Conservation (phyloP, 2,113 vertebrate genomes). For the Podocnemis expansa region DNA sequence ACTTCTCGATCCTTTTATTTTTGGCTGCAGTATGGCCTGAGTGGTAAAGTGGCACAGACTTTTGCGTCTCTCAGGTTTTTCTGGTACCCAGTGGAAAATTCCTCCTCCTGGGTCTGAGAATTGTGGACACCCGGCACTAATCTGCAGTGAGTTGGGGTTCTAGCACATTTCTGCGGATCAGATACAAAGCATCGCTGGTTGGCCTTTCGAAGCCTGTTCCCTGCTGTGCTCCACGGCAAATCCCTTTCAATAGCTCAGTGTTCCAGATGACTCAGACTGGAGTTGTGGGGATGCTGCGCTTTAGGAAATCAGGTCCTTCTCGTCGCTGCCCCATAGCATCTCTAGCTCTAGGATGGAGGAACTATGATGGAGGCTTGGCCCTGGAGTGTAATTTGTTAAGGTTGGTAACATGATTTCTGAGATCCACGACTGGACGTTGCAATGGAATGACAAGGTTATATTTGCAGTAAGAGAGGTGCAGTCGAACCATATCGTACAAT, state of each 20-base stretch:
- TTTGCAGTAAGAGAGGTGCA: neutral
- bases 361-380: neutral
- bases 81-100: neutral
- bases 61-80: neutral
- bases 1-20: constrained; percentile 38
- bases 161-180: neutral
- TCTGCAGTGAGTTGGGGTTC: too few species aligned
- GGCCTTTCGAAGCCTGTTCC: neutral
- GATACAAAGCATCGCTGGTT: too few species aligned
- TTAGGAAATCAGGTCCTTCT: neutral
- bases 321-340: neutral
- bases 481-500: neutral
- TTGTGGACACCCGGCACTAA: neutral
- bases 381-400: accelerated
- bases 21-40: constrained; percentile 21
- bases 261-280: neutral
- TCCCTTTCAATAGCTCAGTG: neutral
- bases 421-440: neutral
- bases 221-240: neutral
- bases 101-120: neutral
- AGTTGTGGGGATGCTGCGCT: neutral
- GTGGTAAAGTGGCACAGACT: neutral
- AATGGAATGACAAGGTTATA: neutral
- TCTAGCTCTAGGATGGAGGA: neutral
- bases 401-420: neutral